These are phyloP conservation scores for Diabrotica balteata DNA, from an alignment of 2,888 invertebrate genomes.

Conservation along the genomic window DNA sequence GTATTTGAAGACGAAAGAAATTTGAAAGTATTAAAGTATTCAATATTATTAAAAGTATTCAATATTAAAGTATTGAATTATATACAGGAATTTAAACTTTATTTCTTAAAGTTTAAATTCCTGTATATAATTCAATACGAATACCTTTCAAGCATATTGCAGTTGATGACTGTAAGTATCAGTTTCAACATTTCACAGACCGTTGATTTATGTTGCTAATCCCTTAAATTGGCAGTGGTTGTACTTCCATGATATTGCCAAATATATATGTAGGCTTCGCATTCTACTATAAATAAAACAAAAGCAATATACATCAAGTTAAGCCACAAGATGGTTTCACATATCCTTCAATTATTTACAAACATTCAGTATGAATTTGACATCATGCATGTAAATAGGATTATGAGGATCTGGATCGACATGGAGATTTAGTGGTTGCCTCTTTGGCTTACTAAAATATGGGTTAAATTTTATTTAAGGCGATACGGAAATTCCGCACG, in stretches of 20 bases:
- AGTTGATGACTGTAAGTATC: background rate
- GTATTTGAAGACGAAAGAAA: too few species aligned
- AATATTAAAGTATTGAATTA: too few species aligned
- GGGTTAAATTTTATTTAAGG: background rate
- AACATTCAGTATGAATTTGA: slow-evolving; percentile 4
- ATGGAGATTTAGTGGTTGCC: background rate
- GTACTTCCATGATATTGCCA: too few species aligned
- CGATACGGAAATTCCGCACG: background rate
- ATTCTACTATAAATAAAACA: too few species aligned
- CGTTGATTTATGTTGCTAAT: background rate
- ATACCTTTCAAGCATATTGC: too few species aligned
- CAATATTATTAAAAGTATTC: too few species aligned
- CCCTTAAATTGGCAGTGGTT: too few species aligned
- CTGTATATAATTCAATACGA: too few species aligned
- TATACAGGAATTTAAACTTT: too few species aligned
- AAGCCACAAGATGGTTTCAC: background rate
- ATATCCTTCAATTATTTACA: slow-evolving; percentile 2
- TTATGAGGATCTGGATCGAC: background rate
- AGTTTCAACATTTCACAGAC: slow-evolving; percentile 1
- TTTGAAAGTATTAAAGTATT: too few species aligned
- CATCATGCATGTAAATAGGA: slow-evolving; percentile 1
- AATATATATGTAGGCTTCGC: too few species aligned
- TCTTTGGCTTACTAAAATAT: background rate
- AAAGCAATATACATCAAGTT: background rate
- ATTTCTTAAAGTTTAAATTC: too few species aligned